A percentile compares a stretch with the other conserved stretches of the same genome.
phyloP scores from a whole-genome alignment of 2,797 vertebrate species.

The Morelia viridis region DNA sequence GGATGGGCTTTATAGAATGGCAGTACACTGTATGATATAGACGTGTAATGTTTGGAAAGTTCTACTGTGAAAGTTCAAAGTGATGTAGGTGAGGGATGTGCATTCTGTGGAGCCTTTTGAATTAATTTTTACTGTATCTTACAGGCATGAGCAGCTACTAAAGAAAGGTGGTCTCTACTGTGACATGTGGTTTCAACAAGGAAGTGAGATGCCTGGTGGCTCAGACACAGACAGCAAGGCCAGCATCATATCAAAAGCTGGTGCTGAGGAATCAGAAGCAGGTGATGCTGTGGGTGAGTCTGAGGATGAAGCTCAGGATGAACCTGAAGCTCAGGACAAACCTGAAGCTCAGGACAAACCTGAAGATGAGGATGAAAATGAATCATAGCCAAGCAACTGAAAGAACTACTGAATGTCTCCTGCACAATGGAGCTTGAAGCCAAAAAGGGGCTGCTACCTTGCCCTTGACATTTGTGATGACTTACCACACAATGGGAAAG shows the following conservation, averaged over 20 bases:
- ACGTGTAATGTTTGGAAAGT: not conserved
- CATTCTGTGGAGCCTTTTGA: not conserved
- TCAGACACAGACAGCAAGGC: not conserved
- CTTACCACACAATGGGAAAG: not conserved
- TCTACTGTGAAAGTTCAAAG: not conserved
- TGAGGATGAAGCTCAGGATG: not conserved
- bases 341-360: not conserved
- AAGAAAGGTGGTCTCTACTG: constrained; percentile 84
- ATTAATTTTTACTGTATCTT: not conserved
- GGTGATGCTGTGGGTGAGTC: not conserved
- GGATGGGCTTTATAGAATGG: not conserved
- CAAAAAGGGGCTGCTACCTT: not conserved
- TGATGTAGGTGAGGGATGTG: not conserved
- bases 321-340: not conserved
- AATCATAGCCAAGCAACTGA: not conserved
- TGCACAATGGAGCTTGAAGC: not conserved
- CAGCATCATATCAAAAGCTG: not conserved
- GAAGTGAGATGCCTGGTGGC: not conserved
- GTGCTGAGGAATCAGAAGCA: constrained; percentile 50
- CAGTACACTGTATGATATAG: not conserved
- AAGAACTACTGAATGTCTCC: not conserved
- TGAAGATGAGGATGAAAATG: not conserved
- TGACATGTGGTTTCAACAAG: constrained; percentile 83
- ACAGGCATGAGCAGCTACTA: constrained; percentile 88
- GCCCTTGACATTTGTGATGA: not conserved